A percentile compares a stretch with the other conserved stretches of the same genome.
Conservation (phyloP, 2,797 vertebrate genomes). For the Pangasius djambal region DNA sequence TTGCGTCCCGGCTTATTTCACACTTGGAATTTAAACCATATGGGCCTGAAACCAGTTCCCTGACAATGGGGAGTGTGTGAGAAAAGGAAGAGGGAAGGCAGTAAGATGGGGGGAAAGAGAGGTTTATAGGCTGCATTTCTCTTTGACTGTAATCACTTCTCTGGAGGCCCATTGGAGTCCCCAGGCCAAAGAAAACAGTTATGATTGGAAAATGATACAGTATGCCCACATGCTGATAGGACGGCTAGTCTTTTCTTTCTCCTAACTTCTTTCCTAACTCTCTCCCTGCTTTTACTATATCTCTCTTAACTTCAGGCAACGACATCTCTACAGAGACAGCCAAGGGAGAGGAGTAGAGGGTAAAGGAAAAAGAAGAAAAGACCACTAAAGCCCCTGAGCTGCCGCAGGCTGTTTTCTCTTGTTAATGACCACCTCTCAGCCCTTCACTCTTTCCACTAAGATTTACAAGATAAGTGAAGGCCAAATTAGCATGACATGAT, state of each 20-base stretch:
- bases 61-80: constrained; percentile 43
- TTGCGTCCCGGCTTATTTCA: constrained; percentile 70
- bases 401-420: constrained; percentile 75
- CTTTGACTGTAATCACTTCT: constrained; percentile 64
- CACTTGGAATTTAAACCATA: constrained; percentile 71
- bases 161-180: constrained; percentile 66
- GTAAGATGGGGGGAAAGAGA: constrained; percentile 28
- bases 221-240: constrained; percentile 68
- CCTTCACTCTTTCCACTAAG: constrained; percentile 71
- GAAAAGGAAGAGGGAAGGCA: constrained; percentile 29
- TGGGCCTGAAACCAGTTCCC: constrained; percentile 62
- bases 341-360: constrained; percentile 34
- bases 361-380: constrained; percentile 45
- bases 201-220: constrained; percentile 69
- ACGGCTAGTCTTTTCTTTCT: constrained; percentile 62
- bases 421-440: constrained; percentile 76
- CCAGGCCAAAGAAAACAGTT: constrained; percentile 69
- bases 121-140: constrained; percentile 63
- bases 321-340: constrained; percentile 48
- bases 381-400: constrained; percentile 66
- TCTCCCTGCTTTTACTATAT: constrained; percentile 45
- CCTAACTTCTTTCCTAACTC: constrained; percentile 54
- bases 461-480: constrained; percentile 74
- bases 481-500: constrained; percentile 76
- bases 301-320: constrained; percentile 44